Evolutionary conservation across 2,113 vertebrate species (phyloP).

Genomic region (Ardeotis arabs): DNA sequence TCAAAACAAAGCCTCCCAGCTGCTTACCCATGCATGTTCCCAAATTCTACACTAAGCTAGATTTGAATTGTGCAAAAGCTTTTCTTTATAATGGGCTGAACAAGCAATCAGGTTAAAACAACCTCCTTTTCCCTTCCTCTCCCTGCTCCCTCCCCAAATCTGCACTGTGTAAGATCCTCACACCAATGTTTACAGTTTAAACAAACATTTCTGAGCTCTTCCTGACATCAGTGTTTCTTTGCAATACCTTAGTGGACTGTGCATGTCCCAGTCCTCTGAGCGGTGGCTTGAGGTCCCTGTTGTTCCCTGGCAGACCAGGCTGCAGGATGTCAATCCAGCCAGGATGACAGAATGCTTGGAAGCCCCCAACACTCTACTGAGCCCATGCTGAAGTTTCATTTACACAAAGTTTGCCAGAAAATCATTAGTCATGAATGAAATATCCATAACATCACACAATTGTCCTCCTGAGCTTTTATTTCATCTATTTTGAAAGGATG

Average conservation of each 20-base stretch:
- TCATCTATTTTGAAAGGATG: neutral
- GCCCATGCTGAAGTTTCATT: neutral
- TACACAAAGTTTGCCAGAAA: conserved; percentile 18
- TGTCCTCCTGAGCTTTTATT: neutral
- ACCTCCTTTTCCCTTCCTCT: neutral
- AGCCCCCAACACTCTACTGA: neutral
- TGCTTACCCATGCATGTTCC: conserved; percentile 56
- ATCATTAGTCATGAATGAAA: neutral
- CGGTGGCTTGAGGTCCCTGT: neutral
- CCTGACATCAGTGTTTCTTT: neutral
- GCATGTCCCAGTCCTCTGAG: neutral
- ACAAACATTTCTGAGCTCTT: neutral
- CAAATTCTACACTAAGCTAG: neutral
- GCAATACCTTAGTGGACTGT: neutral
- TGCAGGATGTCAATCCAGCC: neutral
- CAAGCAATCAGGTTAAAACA: neutral
- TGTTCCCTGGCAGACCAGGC: neutral
- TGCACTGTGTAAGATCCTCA: neutral
- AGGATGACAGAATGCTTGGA: conserved; percentile 35
- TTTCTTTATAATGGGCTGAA: conserved; percentile 31
- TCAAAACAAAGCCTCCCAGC: conserved; percentile 31
- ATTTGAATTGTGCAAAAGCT: conserved; percentile 14
- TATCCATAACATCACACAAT: neutral
- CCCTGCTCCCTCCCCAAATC: neutral
- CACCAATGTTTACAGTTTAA: neutral